Percentiles rank a stretch among this genome's conserved stretches.
Conservation (phyloP, 2,888 invertebrate species). For the Dryadula phaetusa region DNA sequence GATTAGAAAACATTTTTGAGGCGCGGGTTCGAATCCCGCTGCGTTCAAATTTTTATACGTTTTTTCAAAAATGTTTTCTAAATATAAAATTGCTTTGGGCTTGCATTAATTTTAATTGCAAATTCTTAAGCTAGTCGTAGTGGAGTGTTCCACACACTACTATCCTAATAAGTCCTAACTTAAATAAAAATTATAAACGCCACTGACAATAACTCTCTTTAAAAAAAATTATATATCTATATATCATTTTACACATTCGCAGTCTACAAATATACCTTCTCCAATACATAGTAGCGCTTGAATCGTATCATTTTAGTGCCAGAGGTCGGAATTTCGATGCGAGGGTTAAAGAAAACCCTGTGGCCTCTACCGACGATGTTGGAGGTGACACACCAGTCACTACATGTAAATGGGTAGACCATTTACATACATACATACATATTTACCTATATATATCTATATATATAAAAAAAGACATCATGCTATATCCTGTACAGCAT, state of each 20-base stretch:
- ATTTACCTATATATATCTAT: background rate
- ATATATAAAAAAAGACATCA: too few species aligned
- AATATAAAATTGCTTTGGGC: too few species aligned
- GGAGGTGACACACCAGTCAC: constrained; percentile 31
- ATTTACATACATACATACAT: constrained; percentile 10
- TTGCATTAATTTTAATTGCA: too few species aligned
- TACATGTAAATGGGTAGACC: constrained; percentile 7
- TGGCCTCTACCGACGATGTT: constrained; percentile 37
- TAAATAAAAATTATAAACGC: too few species aligned
- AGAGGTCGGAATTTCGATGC: constrained; percentile 59
- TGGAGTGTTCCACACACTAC: too few species aligned
- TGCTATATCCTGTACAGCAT: too few species aligned
- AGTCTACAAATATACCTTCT: constrained; percentile 24
- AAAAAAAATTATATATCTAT: background rate
- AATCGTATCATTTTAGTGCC: constrained; percentile 48
- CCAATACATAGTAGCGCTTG: constrained; percentile 27
- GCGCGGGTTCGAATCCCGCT: too few species aligned
- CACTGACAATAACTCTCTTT: background rate
- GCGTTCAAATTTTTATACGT: too few species aligned
- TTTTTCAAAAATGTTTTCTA: too few species aligned
- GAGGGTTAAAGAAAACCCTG: constrained; percentile 44
- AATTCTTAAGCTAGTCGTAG: too few species aligned
- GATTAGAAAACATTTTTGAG: too few species aligned
- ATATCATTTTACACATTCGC: background rate
- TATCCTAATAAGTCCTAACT: too few species aligned